These are phyloP conservation scores for Nematostella vectensis DNA, from an alignment of 92 coral and sea anemone genomes.

Conservation along the genomic window DNA sequence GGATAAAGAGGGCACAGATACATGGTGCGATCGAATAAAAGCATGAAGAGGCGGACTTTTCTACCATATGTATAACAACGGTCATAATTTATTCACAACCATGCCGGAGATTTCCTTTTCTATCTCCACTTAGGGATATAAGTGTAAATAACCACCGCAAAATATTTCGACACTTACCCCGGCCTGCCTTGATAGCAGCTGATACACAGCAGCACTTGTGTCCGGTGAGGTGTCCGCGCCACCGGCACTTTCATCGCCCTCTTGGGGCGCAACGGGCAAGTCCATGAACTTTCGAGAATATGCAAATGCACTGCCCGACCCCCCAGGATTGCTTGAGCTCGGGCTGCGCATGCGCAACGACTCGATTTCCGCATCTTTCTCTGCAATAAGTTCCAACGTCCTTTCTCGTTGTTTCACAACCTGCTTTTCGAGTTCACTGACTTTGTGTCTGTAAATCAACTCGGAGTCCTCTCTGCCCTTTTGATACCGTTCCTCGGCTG, in stretches of 20 bases:
- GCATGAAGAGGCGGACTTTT: too few relatives aligned
- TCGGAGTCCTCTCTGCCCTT: constrained; percentile 51
- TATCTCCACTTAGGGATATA: too few relatives aligned
- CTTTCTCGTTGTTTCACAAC: constrained; percentile 87
- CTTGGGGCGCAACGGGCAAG: constrained; percentile 22
- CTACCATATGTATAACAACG: too few relatives aligned
- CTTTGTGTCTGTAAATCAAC: constrained; percentile 60
- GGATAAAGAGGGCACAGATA: too few relatives aligned
- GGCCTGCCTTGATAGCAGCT: constrained; percentile 65
- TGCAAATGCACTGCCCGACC: constrained; percentile 39
- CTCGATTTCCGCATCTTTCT: constrained; percentile 91
- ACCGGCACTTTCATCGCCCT: constrained; percentile 32
- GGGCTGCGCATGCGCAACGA: constrained; percentile 55
- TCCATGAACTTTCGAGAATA: constrained; percentile 65
- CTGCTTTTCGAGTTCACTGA: constrained; percentile 87
- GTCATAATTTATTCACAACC: too few relatives aligned
- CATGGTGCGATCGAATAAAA: too few relatives aligned
- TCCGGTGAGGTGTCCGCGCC: constrained; percentile 35
- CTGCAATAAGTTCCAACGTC: constrained; percentile 74
- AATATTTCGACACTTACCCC: constrained; percentile 64
- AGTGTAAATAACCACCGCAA: too few relatives aligned
- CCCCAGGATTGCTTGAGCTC: constrained; percentile 54
- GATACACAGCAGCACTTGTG: constrained; percentile 77
- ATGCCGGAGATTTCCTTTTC: too few relatives aligned
- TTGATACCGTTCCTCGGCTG: constrained; percentile 37